phyloP scores from a whole-genome alignment of 23 tunicate species.

The Botrylloides violaceus region DNA sequence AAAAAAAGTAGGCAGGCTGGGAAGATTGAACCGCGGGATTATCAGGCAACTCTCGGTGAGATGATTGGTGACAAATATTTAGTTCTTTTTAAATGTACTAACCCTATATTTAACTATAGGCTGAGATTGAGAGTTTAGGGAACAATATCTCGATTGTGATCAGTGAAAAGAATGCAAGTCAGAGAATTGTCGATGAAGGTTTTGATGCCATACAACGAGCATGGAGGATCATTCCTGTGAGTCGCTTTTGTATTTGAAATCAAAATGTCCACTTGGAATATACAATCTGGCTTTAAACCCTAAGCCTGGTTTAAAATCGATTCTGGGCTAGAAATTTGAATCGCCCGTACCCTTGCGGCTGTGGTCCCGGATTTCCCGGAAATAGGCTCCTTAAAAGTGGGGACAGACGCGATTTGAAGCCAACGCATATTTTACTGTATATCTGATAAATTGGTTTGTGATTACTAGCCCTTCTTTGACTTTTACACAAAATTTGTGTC shows the following conservation, averaged over 20 bases:
- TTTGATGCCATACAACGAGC: not conserved
- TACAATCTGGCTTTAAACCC: too few relatives aligned
- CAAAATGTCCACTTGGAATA: too few relatives aligned
- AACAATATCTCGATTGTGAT: constrained; percentile 2
- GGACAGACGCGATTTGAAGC: too few relatives aligned
- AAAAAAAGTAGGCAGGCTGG: constrained; percentile 16
- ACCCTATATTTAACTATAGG: constrained; percentile 8
- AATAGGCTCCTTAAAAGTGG: too few relatives aligned
- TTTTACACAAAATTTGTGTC: not conserved
- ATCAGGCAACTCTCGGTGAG: constrained; percentile 45
- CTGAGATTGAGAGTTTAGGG: constrained; percentile 15
- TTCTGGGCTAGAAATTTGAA: too few relatives aligned
- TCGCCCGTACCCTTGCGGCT: too few relatives aligned
- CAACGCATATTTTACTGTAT: not conserved
- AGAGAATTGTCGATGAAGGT: not conserved
- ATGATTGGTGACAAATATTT: not conserved
- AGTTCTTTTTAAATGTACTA: not conserved
- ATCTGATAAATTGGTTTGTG: not conserved
- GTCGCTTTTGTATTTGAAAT: too few relatives aligned
- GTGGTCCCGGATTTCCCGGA: too few relatives aligned
- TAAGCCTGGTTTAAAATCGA: too few relatives aligned
- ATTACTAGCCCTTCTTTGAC: not conserved
- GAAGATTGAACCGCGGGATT: constrained; percentile 37
- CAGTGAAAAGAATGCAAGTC: not conserved
- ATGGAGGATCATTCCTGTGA: not conserved